Base-by-base conservation (phyloP, 1,140 invertebrate species). In the Drosophila parvula region DNA sequence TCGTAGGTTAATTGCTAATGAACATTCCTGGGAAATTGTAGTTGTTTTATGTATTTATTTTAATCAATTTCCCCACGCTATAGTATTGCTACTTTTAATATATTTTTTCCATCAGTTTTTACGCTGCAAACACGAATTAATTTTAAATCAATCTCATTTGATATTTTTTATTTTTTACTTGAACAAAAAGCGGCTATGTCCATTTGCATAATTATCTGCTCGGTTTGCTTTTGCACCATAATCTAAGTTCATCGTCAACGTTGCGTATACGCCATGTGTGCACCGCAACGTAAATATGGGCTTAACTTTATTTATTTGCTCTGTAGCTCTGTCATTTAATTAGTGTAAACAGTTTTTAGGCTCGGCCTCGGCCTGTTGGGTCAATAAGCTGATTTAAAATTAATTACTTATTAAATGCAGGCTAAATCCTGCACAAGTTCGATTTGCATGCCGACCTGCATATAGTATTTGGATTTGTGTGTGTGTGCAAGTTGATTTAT, bases 311-410 rank as follows among this genome's bases (percentile, higher is more conserved):
- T 65, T 55, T 75, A 75, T 50, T 50, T 75, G 34, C 48, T 51
- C 34, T 51, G 63, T 41, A 61, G 40, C 41, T 38, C 51, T 78
- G 65, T 51, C 58, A 56, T 63, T 78, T 78, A 78, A 78, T 78
- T 78, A 78, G 65, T 63, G 59, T 78, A 78, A 78, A 78, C 75
- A 78, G 53, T 78, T 78, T 70, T 48, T 78, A 28, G 71, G 32
- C 32, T 32, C 57, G 27, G n/a, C 22, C 40, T 4, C 30, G 62
- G 22, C 22, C 14, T 45, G 40, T 14, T 50, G 67, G 59, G 38
- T 51, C 60, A 78, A 78, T 78, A 70, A 63, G 75, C 65, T 69
- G 57, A 70, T 70, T 56, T 70, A 38, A 70, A 78, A 77, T 78
- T 78, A 78, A 78, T 78, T 78, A 70, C 43, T 57, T 70, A 71